Conservation (phyloP, 1,140 invertebrate species). For the Drosophila teissieri region DNA sequence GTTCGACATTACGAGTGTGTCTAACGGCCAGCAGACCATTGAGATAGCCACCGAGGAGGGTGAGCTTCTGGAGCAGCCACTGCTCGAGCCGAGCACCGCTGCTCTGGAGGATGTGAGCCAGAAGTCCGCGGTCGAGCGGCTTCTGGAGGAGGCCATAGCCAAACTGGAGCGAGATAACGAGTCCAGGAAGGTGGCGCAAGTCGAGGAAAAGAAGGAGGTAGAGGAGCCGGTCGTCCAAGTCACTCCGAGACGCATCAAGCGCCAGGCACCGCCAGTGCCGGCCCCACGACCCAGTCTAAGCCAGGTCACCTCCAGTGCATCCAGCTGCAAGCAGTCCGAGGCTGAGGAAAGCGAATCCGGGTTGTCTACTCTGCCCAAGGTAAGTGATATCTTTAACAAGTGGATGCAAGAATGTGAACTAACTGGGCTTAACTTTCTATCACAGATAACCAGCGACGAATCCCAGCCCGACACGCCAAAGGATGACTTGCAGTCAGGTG, state of each 20-base stretch:
- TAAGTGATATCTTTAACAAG: constrained; percentile 22
- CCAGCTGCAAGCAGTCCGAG: constrained; percentile 70
- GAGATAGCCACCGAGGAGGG: constrained; percentile 49
- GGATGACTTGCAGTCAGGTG: constrained; percentile 6
- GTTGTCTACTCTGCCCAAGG: constrained; percentile 71
- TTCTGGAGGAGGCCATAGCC: constrained; percentile 77
- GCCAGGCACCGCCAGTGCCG: constrained; percentile 62
- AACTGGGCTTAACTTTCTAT: not conserved
- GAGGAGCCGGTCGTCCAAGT: constrained; percentile 4
- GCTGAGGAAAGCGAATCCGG: constrained; percentile 77
- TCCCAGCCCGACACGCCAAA: constrained; percentile 61
- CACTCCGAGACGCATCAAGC: constrained; percentile 50
- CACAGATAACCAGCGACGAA: constrained; percentile 75
- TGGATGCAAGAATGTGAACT: not conserved
- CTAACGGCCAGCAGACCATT: constrained; percentile 55
- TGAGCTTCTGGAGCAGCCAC: constrained; percentile 11
- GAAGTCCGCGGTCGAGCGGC: constrained; percentile 63
- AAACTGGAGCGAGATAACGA: constrained; percentile 65
- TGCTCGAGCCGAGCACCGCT: constrained; percentile 10
- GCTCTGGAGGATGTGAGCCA: constrained; percentile 48
- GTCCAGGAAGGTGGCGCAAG: constrained; percentile 34
- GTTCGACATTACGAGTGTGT: constrained; percentile 65
- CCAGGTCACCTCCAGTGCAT: constrained; percentile 31
- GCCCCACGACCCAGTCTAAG: constrained; percentile 55
- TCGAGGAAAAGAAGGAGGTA: constrained; percentile 52